phyloP scores from a whole-genome alignment of 2,888 invertebrate genomes.

The Theodoxus fluviatilis region DNA sequence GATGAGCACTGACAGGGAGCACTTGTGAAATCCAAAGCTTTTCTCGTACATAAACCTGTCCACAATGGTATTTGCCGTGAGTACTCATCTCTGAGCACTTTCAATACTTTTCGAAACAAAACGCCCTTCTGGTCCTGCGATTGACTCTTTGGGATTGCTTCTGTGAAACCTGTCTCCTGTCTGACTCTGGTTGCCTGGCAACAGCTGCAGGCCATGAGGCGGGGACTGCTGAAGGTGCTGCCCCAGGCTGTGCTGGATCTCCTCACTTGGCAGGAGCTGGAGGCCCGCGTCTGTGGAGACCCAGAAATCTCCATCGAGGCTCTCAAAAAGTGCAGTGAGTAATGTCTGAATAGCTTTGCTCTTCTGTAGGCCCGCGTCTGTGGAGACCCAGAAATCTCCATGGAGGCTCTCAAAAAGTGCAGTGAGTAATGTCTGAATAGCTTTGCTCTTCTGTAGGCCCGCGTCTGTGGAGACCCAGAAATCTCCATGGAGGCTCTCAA shows the following conservation, averaged over 20 bases:
- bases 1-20: too few species aligned
- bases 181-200: background rate
- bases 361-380: conserved; percentile 61
- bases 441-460: conserved; percentile 60
- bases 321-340: conserved; percentile 55
- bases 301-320: conserved; percentile 62
- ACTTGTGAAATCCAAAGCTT: too few species aligned
- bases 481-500: conserved; percentile 61
- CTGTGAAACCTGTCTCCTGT: too few species aligned
- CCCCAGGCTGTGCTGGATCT: conserved; percentile 62
- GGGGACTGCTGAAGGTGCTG: conserved; percentile 60
- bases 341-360: too few species aligned
- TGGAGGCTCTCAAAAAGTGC: conserved; percentile 58
- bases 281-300: conserved; percentile 62
- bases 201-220: conserved; percentile 56
- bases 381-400: conserved; percentile 62
- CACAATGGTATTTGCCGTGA: too few species aligned
- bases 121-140: too few species aligned
- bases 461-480: conserved; percentile 63
- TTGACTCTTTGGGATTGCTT: too few species aligned
- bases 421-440: conserved; percentile 47
- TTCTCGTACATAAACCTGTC: too few species aligned
- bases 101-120: too few species aligned
- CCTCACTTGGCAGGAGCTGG: conserved; percentile 64
- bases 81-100: too few species aligned